Evolutionary conservation across 2,888 invertebrate species (phyloP), one percentile per base, ranked within the genome.

Genomic region (Spilarctia lutea): DNA sequence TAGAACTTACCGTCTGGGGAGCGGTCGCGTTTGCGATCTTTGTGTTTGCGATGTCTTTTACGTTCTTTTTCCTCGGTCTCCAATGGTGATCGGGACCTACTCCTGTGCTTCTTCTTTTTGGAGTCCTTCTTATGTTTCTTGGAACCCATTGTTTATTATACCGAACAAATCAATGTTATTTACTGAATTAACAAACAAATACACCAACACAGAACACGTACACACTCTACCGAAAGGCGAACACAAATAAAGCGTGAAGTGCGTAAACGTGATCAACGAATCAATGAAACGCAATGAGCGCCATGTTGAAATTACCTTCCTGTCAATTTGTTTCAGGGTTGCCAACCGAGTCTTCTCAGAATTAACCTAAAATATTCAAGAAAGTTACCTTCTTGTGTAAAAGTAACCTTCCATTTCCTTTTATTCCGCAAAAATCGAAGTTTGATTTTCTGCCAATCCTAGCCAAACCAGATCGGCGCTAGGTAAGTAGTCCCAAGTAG

Each of bases 91-190:
- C 96, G 96, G 35, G 97, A 96, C 68, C 96, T 96, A 91, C 95
- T 95, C 86, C 92, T 91, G 76, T 97, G 97, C 88, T 97, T 97
- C 90, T 97, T 96, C 93, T 97, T 97, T 89, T 97, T 97, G 6
- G 96, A 94, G 63, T 97, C 97, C 87, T 97, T 97, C 89, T 97
- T 97, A 86, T 97, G 97, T 88, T 97, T 97, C 91, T 97, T 97
- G 35, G 97, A 97, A 85, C 97, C 97, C 97, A 97, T 97, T 33
- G 60, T 30, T 68, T 79, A 74, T 66, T 35, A 63, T 30, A 30
- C 2, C 13, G 33, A 18, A 67, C 71, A 18, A 68, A 56, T 67
- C 39, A 60, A n/a, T 65, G 67, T 33, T 67, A 60, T 69, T 72
- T 75, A 70, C 60, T 79, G 74, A 67, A 68, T 79, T 79, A 74